Evolutionary conservation across 2,888 invertebrate genomes (phyloP), one percentile per base, ranked within the genome.

Genomic region (Sphaerophoria taeniata): DNA sequence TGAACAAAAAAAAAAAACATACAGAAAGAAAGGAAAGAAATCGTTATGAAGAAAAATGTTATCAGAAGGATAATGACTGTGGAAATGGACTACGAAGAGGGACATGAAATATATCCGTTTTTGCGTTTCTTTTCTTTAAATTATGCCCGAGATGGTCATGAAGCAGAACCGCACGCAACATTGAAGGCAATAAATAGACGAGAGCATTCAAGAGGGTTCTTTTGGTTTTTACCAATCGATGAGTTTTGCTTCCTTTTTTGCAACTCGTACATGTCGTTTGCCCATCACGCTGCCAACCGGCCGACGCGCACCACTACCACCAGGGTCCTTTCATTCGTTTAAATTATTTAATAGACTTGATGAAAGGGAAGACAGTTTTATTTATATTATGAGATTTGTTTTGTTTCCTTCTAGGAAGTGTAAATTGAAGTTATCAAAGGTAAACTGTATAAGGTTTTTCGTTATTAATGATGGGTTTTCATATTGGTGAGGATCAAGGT

Each of bases 61-160:
- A 77, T 82, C 82, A 67, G 39, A 9, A 39, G 36, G 55, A 72
- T 76, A 76, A 76, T 81, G 56, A 36, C n/a, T 16, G 69, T 65
- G 51, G 71, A 76, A 71, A 75, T 71, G 63, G 63, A 47, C 67
- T 71, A 71, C 70, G 76, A 71, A 12, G 43, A 47, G 43, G 14
- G 82, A 82, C 82, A 69, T 82, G 55, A 82, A 72, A 72, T 72
- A 77, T 82, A 67, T 49, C 49, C 77, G 39, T 34, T 61, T 43
- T 65, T 39, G 55, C 33, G 43, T 51, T 61, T 69, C 55, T 61
- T 6, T 39, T 39, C 9, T 39, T 39, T 43, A 11, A 51, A 61
- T 77, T n/a, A n/a, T 77, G 67, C 82, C 47, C 82, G 24, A 43
- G 77, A 69, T 72, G 67, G 61, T 39, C 67, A 72, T 69, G 49